Conservation (phyloP, 2,888 invertebrate species). For the Imbricaverruca yamaguchii region DNA sequence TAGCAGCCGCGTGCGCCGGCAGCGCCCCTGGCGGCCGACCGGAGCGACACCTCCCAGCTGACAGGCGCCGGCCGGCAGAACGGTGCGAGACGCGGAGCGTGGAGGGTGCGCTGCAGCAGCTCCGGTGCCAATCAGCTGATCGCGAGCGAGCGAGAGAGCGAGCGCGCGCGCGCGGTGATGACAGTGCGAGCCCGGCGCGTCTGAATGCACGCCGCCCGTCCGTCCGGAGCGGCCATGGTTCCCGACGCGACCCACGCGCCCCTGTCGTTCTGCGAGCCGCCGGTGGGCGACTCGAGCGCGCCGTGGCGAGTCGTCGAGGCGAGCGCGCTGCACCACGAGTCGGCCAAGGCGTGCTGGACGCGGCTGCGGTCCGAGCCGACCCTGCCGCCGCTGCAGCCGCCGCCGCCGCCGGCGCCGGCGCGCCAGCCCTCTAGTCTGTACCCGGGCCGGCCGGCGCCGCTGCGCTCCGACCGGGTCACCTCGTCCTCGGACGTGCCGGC, state of each 20-base stretch:
- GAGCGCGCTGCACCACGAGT: not conserved
- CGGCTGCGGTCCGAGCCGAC: not conserved
- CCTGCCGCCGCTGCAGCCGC: too few species aligned
- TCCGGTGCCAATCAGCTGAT: not conserved
- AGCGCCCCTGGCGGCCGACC: not conserved
- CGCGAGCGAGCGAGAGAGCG: not conserved
- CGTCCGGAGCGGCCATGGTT: not conserved
- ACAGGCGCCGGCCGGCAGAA: not conserved
- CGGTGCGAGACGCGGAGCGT: not conserved
- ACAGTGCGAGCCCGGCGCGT: not conserved
- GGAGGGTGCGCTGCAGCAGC: not conserved
- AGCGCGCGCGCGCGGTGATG: not conserved
- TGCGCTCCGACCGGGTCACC: not conserved
- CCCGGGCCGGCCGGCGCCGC: not conserved
- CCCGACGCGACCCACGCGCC: not conserved
- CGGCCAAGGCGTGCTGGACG: too few species aligned
- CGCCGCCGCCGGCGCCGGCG: not conserved
- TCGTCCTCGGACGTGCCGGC: not conserved
- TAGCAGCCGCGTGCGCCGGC: not conserved
- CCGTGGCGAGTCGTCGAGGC: not conserved
- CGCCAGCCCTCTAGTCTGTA: not conserved
- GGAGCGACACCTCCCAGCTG: not conserved
- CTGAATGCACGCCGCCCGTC: slow-evolving; percentile 1
- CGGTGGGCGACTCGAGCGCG: not conserved
- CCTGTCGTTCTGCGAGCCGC: not conserved